A percentile compares a stretch with the other conserved stretches of the same genome.
Evolutionary conservation across 2,113 vertebrate species (phyloP).

Genomic region (Etheostoma cragini): DNA sequence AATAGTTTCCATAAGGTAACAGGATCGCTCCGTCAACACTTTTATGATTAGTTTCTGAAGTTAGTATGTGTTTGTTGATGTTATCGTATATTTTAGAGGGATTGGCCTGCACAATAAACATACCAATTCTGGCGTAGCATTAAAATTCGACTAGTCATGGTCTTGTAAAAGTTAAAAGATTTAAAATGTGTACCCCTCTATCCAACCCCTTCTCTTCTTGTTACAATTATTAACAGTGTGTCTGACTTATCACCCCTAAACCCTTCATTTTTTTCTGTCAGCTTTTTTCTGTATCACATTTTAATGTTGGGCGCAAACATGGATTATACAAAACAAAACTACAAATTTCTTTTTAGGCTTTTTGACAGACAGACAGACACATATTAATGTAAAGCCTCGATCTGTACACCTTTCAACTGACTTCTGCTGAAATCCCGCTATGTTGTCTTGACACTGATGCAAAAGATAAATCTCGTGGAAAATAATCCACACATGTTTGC

Average conservation of each 20-base stretch:
- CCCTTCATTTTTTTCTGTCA: not conserved
- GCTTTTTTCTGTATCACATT: not conserved
- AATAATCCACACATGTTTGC: not conserved
- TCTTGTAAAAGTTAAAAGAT: not conserved
- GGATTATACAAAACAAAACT: not conserved
- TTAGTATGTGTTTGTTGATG: not conserved
- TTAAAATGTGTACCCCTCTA: not conserved
- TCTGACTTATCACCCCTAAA: not conserved
- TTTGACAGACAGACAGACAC: not conserved
- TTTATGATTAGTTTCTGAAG: not conserved
- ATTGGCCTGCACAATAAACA: not conserved
- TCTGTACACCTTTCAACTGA: not conserved
- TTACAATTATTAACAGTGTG: not conserved
- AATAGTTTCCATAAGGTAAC: slow-evolving; percentile 25
- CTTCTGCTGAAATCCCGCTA: not conserved
- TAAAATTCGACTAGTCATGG: not conserved
- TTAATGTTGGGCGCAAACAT: not conserved
- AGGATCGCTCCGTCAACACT: slow-evolving; percentile 19
- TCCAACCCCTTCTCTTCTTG: not conserved
- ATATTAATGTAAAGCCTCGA: not conserved
- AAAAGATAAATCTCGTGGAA: not conserved
- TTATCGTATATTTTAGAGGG: not conserved
- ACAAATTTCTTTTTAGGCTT: not conserved
- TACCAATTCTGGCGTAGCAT: not conserved
- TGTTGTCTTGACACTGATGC: not conserved